These are phyloP conservation scores for Phylloscopus collybita DNA, from an alignment of 2,797 vertebrate genomes.

Conservation along the genomic window DNA sequence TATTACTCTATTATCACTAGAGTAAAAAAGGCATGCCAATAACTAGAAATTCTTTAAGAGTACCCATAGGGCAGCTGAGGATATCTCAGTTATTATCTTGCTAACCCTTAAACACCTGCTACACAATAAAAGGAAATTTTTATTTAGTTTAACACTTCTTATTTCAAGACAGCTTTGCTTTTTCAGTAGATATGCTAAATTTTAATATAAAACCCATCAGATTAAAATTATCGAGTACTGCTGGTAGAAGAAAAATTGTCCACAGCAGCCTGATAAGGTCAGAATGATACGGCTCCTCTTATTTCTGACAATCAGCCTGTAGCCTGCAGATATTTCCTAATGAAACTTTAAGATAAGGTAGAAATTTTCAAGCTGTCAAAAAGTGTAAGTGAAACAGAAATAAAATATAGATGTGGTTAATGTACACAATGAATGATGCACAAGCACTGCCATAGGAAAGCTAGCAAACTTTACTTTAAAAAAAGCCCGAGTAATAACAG, in stretches of 20 bases:
- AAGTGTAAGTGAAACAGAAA: conserved; percentile 17
- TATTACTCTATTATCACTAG: background rate
- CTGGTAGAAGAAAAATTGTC: background rate
- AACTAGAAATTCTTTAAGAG: background rate
- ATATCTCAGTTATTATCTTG: conserved; percentile 1
- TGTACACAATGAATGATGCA: background rate
- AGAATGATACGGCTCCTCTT: conserved; percentile 14
- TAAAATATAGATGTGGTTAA: conserved; percentile 8
- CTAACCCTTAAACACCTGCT: background rate
- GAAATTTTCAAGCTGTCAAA: conserved; percentile 60
- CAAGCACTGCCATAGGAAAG: background rate
- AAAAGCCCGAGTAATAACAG: background rate
- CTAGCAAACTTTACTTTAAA: background rate
- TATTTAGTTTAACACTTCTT: background rate
- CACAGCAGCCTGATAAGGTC: conserved; percentile 11
- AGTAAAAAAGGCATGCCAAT: background rate
- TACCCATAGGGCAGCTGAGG: background rate
- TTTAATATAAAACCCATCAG: conserved; percentile 15
- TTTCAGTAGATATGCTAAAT: background rate
- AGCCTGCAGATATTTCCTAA: conserved; percentile 50
- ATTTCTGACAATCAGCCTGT: conserved; percentile 41
- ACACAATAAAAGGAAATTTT: background rate
- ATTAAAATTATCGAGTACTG: conserved; percentile 7
- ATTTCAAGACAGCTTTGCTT: background rate
- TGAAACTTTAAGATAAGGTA: conserved; percentile 42